Base-by-base conservation (phyloP, 2,888 invertebrate genomes). In the Mimumesa dahlbomi region DNA sequence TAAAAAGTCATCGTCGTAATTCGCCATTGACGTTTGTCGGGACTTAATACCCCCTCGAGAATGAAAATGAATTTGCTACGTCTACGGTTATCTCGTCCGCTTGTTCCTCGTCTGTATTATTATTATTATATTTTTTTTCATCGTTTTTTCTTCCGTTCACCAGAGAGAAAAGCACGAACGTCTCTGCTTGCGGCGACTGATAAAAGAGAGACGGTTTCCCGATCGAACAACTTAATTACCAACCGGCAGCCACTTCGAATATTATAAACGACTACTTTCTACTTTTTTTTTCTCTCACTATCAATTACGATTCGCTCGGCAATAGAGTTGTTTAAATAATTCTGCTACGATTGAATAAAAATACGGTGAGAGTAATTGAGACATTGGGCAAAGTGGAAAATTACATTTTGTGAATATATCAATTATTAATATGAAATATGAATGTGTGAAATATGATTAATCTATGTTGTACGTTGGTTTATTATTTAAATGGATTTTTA, bases 41-140 rank as follows among this genome's bases (percentile, higher is more conserved):
- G 46, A 16, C 56, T 73, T 71, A 65, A 73, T 73, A 65, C 72
- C n/a, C 65, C 72, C 71, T 73, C 64, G 72, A 73, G 72, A 45
- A 71, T 73, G 71, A 48, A 73, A 71, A 73, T 70, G 64, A 53
- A 71, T 64, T 64, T 70, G 71, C 43, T 59, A 11, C 46, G 50
- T 50, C 25, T 16, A 52, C 6, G 13, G 50, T 49, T 49, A 34
- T 43, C 40, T 38, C 6, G 36, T 49, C 36, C 22, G 16, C 16
- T 36, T n/a, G 14, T 3, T 34, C 14, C 31, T 18, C 36, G 9
- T 34, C 21, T 7, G n/a, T n/a, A n/a, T n/a, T n/a, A n/a, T n/a
- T n/a, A n/a, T n/a, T n/a, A n/a, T n/a, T n/a, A n/a, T n/a, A 13
- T 2, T 7, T 9, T 4, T 29, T 29, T 45, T 3, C 42, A n/a